Base-by-base conservation (phyloP, 2,113 vertebrate species). In the Sylvietta virens region DNA sequence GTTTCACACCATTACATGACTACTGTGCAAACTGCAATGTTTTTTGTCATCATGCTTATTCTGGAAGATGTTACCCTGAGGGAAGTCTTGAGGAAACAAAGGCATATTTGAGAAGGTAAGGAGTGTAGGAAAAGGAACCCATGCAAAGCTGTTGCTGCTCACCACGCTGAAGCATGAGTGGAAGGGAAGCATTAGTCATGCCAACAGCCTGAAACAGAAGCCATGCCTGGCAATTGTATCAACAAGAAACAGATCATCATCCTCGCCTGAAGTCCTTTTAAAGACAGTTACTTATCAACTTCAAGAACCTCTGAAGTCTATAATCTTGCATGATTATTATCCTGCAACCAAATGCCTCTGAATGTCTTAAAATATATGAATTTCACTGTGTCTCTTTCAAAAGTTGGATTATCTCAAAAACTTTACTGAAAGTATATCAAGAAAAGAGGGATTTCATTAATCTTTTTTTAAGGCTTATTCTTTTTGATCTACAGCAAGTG, bases 241-340 rank as follows among this genome's bases (percentile, higher is more conserved):
- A 88, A 88, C 21, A n/a, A 94, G 79, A 95, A 90, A 86, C 31
- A 94, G 79, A 90, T 35, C 72, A 65, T 33, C 66, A 54, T 73
- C 76, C 66, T 72, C 3, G n/a, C 64, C 71, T 77, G 16, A 86
- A 90, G 33, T 83, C 56, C 35, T 88, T 90, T 74, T 81, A 81
- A 81, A 66, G 82, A 92, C 60, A 88, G 56, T 88, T 77, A 70
- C 72, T 88, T 92, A 92, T 11, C 19, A 7, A 76, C 51, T 93
- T 82, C 85, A 90, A 92, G 92, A 93, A 88, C 58, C 26, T 88
- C 70, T 82, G 82, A 92, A 88, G 92, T 79, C 51, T 70, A 30
- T 80, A 77, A 92, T 88, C 86, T 61, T 85, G 23, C 13, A 31
- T 35, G 53, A 93, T 82, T 85, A 72, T 53, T 77, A 86, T 62